These are phyloP conservation scores for Neolamprologus devosi DNA, from an alignment of 2,113 vertebrate genomes.

Conservation along the genomic window DNA sequence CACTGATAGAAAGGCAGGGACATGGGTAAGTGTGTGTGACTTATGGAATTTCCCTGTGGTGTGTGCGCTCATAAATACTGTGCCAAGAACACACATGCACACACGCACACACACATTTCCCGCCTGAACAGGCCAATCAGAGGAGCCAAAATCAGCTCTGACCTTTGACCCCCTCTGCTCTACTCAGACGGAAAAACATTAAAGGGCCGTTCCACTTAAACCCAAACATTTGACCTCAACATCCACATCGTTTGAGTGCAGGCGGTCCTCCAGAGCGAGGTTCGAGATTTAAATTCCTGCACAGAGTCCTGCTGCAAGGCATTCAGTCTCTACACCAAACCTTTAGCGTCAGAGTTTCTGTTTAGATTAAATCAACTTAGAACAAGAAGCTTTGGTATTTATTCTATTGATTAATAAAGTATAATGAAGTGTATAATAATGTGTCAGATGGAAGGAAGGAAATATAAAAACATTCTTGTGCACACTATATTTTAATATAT, in stretches of 20 bases:
- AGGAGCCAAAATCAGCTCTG: background rate
- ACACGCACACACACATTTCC: background rate
- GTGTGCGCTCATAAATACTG: background rate
- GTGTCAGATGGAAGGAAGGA: background rate
- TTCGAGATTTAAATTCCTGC: background rate
- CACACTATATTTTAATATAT: background rate
- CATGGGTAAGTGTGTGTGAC: background rate
- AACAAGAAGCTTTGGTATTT: background rate
- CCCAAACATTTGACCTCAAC: background rate
- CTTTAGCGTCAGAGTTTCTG: background rate
- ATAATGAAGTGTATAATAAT: background rate
- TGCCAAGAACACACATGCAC: background rate
- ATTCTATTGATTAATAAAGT: background rate
- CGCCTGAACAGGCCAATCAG: background rate
- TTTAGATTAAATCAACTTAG: accelerated
- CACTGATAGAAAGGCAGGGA: background rate
- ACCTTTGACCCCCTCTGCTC: background rate
- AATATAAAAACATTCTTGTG: background rate
- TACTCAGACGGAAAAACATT: background rate
- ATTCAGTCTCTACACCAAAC: background rate
- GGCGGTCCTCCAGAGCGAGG: background rate
- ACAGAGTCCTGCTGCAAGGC: background rate
- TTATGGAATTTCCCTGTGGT: background rate
- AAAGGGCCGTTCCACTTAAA: background rate
- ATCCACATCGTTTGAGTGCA: background rate